Evolutionary conservation across 2,113 vertebrate species (phyloP), one percentile per base, ranked within the genome.

Genomic region (Collichthys lucidus): DNA sequence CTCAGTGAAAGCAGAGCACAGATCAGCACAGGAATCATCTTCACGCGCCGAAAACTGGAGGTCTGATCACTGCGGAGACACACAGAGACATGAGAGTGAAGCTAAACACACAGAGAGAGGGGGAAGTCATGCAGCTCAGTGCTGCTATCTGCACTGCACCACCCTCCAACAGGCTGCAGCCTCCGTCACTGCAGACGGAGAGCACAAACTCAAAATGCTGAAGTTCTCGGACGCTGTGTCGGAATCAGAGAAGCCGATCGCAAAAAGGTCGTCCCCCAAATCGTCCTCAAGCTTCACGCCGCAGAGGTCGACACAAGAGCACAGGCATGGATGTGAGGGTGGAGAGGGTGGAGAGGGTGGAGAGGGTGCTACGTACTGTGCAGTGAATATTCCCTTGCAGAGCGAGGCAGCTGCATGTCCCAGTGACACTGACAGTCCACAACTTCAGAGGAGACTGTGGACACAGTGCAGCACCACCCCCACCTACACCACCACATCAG

Each of bases 1-100:
- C 94, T 96, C 92, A 95, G 72, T 42, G 96, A 96, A 86, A 98
- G 86, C 91, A 98, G 89, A 92, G 96, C 95, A 88, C 97, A 94
- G 82, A 97, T 93, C 88, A 98, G 94, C 81, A 97, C 92, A 62
- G 80, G 95, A 94, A 94, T 96, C 97, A 99, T 98, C 88, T 93
- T 94, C 75, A 88, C 90, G 95, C 91, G 65, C 46, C 92, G 7
- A 35, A 90, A 89, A 87, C 90, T 80, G 87, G 85, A 78, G 86
- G 94, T 95, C 94, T 90, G 93, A 93, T 96, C 94, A 94, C 97
- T 99, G 96, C 83, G 90, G 93, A 86, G 90, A 89, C 72, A 87
- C 60, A 78, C 22, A 84, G 16, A 72, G 17, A 14, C 31, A 35
- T 35, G 1, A 35, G 31, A 35, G 31, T 7, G 42, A n/a, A 15